Conservation (phyloP, 1,140 invertebrate species). For the Andrena cerasifolii region DNA sequence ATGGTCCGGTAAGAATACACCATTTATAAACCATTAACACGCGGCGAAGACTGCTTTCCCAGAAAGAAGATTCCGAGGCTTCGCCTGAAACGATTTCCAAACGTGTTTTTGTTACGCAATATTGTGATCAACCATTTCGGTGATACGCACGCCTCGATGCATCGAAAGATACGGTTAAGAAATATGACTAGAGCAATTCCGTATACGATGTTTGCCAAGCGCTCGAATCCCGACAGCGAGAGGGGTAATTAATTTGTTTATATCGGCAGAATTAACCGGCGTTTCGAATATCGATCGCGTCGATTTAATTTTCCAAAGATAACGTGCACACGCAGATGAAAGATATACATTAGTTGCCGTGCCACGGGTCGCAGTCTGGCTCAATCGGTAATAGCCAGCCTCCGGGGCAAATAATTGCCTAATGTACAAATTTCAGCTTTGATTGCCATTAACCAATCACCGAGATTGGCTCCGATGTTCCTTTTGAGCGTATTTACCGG, state of each 20-base stretch:
- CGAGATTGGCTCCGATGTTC: conserved; percentile 32
- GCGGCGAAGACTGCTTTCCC: neutral
- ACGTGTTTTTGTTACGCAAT: too few relatives aligned
- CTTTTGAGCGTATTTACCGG: conserved; percentile 41
- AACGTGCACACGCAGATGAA: neutral
- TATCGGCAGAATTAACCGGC: conserved; percentile 12
- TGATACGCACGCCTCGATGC: too few relatives aligned
- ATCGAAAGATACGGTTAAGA: too few relatives aligned
- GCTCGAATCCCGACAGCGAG: too few relatives aligned
- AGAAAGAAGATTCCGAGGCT: too few relatives aligned
- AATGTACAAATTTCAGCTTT: conserved; percentile 51
- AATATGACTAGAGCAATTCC: too few relatives aligned
- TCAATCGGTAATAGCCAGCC: conserved; percentile 41
- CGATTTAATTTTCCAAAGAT: neutral
- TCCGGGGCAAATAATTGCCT: conserved; percentile 54
- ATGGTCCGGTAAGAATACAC: neutral
- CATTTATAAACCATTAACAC: neutral
- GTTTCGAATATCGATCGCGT: neutral
- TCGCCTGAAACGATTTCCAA: neutral
- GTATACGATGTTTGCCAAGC: too few relatives aligned
- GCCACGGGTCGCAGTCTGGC: conserved; percentile 34
- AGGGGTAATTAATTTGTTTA: too few relatives aligned
- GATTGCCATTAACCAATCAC: conserved; percentile 44
- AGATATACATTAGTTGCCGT: conserved; percentile 13
- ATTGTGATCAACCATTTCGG: too few relatives aligned